Conservation (phyloP, 2,797 vertebrate genomes). For the Chloroceryle amazona region DNA sequence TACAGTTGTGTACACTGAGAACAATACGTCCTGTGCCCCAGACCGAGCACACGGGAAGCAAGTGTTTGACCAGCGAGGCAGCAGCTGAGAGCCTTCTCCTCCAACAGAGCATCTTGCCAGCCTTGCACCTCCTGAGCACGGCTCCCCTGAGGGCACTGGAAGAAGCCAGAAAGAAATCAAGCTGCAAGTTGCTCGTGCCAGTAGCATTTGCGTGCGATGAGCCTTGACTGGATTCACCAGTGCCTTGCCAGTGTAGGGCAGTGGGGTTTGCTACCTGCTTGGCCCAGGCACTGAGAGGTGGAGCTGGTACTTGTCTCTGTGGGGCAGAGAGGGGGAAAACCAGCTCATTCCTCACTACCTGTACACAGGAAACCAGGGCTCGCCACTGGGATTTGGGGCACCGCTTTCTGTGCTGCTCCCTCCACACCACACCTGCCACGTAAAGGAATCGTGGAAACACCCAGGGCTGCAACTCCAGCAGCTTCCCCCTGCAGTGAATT, state of each 20-base stretch:
- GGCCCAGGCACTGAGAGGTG: neutral
- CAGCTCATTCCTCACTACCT: neutral
- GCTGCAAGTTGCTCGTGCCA: neutral
- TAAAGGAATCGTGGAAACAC: neutral
- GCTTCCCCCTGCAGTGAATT: neutral
- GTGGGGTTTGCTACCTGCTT: neutral
- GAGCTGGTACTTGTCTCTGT: neutral
- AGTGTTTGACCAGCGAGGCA: constrained; percentile 14
- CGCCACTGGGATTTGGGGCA: neutral
- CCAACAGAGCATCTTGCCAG: neutral
- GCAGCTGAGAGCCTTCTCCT: neutral
- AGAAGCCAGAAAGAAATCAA: neutral
- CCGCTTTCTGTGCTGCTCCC: neutral
- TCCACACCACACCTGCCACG: neutral
- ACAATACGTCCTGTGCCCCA: neutral
- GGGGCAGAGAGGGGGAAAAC: neutral
- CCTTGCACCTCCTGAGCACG: neutral
- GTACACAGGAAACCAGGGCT: neutral
- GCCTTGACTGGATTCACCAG: neutral
- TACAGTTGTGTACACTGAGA: neutral
- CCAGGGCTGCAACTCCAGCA: neutral
- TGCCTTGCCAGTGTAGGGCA: neutral
- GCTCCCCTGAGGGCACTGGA: neutral
- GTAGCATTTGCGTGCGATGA: fast-evolving
- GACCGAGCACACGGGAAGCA: neutral